These are phyloP conservation scores for Dusona sp. DNA, from an alignment of 2,888 invertebrate species.

Conservation along the genomic window DNA sequence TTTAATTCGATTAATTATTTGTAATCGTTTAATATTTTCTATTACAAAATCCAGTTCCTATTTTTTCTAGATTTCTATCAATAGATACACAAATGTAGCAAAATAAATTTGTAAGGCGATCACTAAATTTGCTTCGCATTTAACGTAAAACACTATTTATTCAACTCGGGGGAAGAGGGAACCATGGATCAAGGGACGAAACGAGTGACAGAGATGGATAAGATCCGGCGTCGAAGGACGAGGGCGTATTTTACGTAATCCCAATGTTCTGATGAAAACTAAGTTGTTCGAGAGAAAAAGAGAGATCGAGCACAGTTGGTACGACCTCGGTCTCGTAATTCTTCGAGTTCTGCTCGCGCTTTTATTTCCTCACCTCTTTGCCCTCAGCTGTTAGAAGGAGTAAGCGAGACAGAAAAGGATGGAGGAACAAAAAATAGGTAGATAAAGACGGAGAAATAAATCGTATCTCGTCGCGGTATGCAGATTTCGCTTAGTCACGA, in stretches of 20 bases:
- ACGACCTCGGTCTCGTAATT: constrained; percentile 68
- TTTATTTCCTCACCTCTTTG: constrained; percentile 30
- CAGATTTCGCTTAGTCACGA: constrained; percentile 55
- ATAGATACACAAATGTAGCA: neutral
- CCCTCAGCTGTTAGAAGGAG: constrained; percentile 13
- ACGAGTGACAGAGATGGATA: constrained; percentile 51
- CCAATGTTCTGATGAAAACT: constrained; percentile 60
- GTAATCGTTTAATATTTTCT: neutral
- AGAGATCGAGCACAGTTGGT: constrained; percentile 56
- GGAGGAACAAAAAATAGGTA: constrained; percentile 33
- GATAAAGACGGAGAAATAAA: constrained; percentile 36
- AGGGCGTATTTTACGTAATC: constrained; percentile 67
- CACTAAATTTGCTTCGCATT: constrained; percentile 44
- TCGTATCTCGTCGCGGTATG: constrained; percentile 61
- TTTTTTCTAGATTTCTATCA: neutral
- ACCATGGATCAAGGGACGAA: constrained; percentile 18
- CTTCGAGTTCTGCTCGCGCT: constrained; percentile 60
- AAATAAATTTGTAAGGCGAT: constrained; percentile 29
- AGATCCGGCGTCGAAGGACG: constrained; percentile 64
- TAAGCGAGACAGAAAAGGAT: constrained; percentile 3
- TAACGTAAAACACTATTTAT: constrained; percentile 23
- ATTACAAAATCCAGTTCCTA: too few relatives aligned
- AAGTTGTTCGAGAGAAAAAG: constrained; percentile 51
- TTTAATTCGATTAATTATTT: neutral
- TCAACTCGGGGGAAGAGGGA: constrained; percentile 13